Percentiles rank a stretch among this genome's conserved stretches.
These are phyloP conservation scores for Paralvinella palmiformis DNA, from an alignment of 1,140 invertebrate species.

Conservation along the genomic window DNA sequence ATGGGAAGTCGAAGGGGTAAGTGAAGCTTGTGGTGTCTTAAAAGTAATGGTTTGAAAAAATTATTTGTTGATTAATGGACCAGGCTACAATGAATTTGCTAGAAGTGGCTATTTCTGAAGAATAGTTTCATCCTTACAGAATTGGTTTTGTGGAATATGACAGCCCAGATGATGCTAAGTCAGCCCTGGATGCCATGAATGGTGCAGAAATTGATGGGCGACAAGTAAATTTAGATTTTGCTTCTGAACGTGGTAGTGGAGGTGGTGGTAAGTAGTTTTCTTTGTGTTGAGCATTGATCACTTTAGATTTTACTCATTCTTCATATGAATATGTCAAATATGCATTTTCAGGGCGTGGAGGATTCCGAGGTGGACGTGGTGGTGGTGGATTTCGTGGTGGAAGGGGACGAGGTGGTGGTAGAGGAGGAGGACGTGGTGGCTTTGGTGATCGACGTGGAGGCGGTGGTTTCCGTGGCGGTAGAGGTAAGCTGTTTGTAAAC, in stretches of 20 bases:
- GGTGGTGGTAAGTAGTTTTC: background rate
- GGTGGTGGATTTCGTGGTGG: constrained; percentile 4
- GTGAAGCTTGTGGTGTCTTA: background rate
- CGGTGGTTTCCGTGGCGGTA: constrained; percentile 1
- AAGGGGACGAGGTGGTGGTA: background rate
- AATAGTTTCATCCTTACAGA: constrained; percentile 20
- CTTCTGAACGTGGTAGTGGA: constrained; percentile 16
- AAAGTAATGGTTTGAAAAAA: background rate
- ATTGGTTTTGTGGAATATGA: constrained; percentile 42
- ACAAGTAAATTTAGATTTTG: constrained; percentile 29
- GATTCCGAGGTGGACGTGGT: background rate
- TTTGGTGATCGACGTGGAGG: background rate
- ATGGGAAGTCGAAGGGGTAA: constrained; percentile 20
- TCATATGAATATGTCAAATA: background rate
- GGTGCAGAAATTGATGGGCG: constrained; percentile 33
- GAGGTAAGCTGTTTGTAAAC: too few species aligned
- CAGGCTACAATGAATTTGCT: background rate
- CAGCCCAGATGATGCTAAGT: constrained; percentile 26
- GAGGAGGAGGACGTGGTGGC: background rate
- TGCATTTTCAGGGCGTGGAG: background rate
- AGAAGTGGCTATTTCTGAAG: background rate
- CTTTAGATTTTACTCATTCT: too few species aligned
- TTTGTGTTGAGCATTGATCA: background rate
- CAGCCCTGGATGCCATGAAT: constrained; percentile 30
- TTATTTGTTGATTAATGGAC: background rate